Conservation (phyloP, 2,113 vertebrate species). For the Zeus faber region DNA sequence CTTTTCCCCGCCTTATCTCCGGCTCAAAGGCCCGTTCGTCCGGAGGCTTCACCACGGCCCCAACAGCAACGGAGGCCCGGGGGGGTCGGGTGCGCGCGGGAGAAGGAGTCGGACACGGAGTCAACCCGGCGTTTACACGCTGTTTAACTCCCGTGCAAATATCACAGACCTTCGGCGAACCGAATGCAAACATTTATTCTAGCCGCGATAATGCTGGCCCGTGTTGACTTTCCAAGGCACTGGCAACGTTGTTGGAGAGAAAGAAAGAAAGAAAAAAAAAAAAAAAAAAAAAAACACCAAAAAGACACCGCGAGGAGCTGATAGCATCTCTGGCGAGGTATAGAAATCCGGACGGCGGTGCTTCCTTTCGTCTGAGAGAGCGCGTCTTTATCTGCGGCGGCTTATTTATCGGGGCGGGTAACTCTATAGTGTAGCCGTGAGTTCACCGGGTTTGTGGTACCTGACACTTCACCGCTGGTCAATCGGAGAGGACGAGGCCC, state of each 20-base stretch:
- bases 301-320: no score
- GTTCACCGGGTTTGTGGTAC: constrained; percentile 70
- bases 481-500: constrained; percentile 63
- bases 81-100: background rate
- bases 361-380: constrained; percentile 36
- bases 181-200: background rate
- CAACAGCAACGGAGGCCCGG: background rate
- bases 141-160: no score
- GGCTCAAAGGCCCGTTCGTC: background rate
- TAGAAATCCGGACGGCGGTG: constrained; percentile 22
- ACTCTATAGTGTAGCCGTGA: constrained; percentile 39
- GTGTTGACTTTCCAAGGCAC: no score
- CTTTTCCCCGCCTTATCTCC: no score
- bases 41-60: no score
- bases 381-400: constrained; percentile 28
- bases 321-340: no score
- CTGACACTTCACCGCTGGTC: constrained; percentile 69
- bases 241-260: no score
- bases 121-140: no score
- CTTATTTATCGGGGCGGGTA: constrained; percentile 31
- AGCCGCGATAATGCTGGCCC: background rate
- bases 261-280: no score
- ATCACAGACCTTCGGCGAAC: background rate
- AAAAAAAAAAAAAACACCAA: no score
- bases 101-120: no score